Evolutionary conservation across 1,140 invertebrate species (phyloP), one percentile per base, ranked within the genome.

Genomic region (Homarus americanus): DNA sequence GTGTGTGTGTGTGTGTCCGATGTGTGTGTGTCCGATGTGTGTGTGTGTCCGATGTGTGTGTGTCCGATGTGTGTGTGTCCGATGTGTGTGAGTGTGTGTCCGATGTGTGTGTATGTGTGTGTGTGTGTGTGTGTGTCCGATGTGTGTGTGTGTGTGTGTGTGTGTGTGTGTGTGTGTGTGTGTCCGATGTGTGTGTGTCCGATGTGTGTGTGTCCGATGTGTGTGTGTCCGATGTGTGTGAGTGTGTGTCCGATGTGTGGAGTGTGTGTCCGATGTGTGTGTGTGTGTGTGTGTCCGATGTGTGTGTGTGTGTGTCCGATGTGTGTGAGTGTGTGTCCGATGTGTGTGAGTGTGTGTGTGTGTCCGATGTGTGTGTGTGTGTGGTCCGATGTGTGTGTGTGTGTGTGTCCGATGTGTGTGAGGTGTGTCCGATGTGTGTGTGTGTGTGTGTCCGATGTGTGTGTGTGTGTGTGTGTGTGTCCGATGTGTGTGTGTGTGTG

Each of bases 1-100:
- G 72, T 75, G 72, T 75, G 72, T 75, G 72, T 75, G 72, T 75
- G 72, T 75, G 72, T 75, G 72, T 75, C 3, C 34, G 72, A n/a
- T 75, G 72, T 75, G 72, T 34, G 36, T 34, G 72, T 75, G 32
- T 40, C 4, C 12, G 28, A 17, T 49, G 44, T 49, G 44, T 49
- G 44, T 49, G 44, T 49, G 44, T 49, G 44, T 49, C 5, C 12
- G 44, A n/a, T 49, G 44, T 49, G 44, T 49, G 44, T 49, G 44
- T 49, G 44, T 49, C 5, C 12, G 44, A n/a, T 49, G 44, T 49
- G 44, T 49, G 44, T 49, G 44, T 49, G 44, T 49, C n/a, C n/a
- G n/a, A 15, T 49, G 44, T 49, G 44, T 49, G 44, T 49, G 44
- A 7, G 44, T 49, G 44, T 49, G 44, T 49, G 15, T 58, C 9